phyloP scores from a whole-genome alignment of 2,113 vertebrate genomes.

The Diadophis punctatus region DNA sequence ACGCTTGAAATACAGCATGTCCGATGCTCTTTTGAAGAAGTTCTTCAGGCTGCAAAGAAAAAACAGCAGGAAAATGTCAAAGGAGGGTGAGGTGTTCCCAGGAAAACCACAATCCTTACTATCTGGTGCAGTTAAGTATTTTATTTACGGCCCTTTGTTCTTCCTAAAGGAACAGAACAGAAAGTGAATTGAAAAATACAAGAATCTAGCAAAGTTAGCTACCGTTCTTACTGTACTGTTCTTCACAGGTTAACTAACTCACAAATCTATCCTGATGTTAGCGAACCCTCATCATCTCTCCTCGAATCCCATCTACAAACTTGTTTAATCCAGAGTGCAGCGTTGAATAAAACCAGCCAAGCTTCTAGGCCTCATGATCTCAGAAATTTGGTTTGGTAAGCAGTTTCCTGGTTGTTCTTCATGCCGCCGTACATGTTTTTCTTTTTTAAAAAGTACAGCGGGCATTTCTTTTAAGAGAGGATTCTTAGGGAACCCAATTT shows the following conservation, averaged over 20 bases:
- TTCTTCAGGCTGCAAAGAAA: constrained; percentile 79
- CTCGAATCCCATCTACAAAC: background rate
- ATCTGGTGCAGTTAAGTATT: background rate
- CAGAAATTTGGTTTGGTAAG: background rate
- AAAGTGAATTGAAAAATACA: background rate
- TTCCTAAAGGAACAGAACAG: background rate
- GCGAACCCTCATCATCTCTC: background rate
- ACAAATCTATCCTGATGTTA: background rate
- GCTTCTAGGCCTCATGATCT: background rate
- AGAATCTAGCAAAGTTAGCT: background rate
- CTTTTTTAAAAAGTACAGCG: background rate
- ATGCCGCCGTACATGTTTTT: background rate
- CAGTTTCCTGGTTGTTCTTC: background rate
- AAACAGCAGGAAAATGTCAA: background rate
- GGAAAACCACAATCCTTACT: background rate
- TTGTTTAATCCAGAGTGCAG: background rate
- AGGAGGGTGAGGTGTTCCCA: background rate
- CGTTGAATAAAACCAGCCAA: background rate
- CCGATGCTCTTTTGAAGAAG: constrained; percentile 91
- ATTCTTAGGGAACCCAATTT: background rate
- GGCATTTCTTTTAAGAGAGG: background rate
- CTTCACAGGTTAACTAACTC: background rate
- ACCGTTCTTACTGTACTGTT: background rate
- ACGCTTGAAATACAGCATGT: constrained; percentile 96
- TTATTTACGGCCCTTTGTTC: background rate